These are phyloP conservation scores for Bellardia pandia DNA, from an alignment of 2,888 invertebrate species.

Conservation along the genomic window DNA sequence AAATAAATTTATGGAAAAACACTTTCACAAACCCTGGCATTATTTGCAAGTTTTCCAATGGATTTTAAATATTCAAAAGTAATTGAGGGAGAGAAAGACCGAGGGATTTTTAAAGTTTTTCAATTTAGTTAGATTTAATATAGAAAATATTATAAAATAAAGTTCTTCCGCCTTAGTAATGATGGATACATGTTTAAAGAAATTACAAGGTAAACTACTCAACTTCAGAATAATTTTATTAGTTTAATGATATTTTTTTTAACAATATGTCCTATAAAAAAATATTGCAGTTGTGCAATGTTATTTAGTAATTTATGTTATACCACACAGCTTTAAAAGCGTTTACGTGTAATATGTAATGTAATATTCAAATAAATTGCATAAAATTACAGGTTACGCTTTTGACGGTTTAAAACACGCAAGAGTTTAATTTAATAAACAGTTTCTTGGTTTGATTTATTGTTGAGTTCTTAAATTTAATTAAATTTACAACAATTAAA, in stretches of 20 bases:
- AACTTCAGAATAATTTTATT: not conserved
- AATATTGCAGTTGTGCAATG: not conserved
- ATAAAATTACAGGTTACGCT: slow-evolving; percentile 73
- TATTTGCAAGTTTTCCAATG: slow-evolving; percentile 50
- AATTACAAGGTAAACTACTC: not conserved
- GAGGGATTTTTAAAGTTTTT: slow-evolving; percentile 64
- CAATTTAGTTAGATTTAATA: slow-evolving; percentile 66
- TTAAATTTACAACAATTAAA: slow-evolving; percentile 25
- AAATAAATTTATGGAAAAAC: slow-evolving; percentile 32
- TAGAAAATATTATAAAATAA: slow-evolving; percentile 41
- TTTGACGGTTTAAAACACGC: slow-evolving; percentile 74
- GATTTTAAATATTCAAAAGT: slow-evolving; percentile 58
- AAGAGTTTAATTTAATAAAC: slow-evolving; percentile 73
- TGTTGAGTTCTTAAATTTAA: slow-evolving; percentile 70
- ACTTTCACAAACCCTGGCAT: slow-evolving; percentile 56
- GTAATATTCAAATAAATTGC: slow-evolving; percentile 69
- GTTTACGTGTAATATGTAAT: too few species aligned
- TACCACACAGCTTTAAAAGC: not conserved
- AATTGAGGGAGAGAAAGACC: not conserved
- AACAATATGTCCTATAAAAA: not conserved
- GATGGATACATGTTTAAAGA: not conserved
- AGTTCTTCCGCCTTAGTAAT: not conserved
- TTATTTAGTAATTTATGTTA: not conserved
- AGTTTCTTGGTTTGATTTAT: slow-evolving; percentile 69
- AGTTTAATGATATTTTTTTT: slow-evolving; percentile 15